Evolutionary conservation across 1,140 invertebrate genomes (phyloP).

Genomic region (Argopecten irradians): DNA sequence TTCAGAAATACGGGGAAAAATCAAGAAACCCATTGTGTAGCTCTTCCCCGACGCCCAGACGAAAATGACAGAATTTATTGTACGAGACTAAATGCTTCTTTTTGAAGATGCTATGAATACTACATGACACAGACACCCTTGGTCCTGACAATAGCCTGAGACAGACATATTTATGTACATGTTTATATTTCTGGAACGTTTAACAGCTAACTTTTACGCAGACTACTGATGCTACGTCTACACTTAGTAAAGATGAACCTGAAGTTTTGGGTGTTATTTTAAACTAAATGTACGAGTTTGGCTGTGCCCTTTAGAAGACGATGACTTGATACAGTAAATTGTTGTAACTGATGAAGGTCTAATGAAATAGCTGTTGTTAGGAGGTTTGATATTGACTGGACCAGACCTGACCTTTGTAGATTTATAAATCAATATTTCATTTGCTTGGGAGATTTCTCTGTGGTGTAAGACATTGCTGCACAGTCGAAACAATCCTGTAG

Average conservation of each 20-base stretch:
- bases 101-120: too few relatives aligned
- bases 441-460: background rate
- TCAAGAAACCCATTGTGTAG: too few relatives aligned
- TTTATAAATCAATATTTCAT: background rate
- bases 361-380: background rate
- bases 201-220: background rate
- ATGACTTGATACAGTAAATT: background rate
- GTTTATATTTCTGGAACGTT: background rate
- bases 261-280: background rate
- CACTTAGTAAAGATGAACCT: background rate
- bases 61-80: background rate
- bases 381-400: background rate
- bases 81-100: background rate
- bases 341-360: background rate
- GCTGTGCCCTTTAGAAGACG: background rate
- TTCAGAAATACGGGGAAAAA: too few relatives aligned
- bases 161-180: background rate
- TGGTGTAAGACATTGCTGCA: background rate
- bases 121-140: background rate
- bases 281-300: background rate
- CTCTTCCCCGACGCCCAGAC: too few relatives aligned
- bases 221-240: background rate
- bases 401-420: background rate
- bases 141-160: background rate
- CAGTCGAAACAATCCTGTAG: background rate